phyloP scores from a whole-genome alignment of 2,888 invertebrate species.

The Xiphydria camelus region DNA sequence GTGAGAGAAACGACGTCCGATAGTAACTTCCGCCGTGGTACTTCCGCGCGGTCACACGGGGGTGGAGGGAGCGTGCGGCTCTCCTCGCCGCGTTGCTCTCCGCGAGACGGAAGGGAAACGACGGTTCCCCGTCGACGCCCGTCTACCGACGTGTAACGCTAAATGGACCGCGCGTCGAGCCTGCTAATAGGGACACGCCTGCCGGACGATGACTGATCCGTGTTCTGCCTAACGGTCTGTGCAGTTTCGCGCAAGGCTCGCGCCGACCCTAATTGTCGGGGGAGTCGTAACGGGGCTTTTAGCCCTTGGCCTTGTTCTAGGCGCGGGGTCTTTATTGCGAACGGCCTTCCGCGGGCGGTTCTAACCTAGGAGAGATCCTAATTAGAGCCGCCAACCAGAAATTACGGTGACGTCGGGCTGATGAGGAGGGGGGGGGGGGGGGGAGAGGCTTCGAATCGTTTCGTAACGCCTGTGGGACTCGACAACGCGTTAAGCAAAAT shows the following conservation, averaged over 20 bases:
- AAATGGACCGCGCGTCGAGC: constrained; percentile 23
- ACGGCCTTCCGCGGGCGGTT: no score
- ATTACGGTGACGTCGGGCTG: no score
- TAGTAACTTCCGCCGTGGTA: background rate
- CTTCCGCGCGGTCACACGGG: background rate
- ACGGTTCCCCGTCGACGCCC: background rate
- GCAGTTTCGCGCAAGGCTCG: constrained; percentile 15
- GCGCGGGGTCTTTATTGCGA: no score
- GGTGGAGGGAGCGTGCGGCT: background rate
- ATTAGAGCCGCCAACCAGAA: background rate
- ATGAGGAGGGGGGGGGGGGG: no score
- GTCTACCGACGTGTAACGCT: constrained; percentile 16
- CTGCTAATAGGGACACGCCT: constrained; percentile 22
- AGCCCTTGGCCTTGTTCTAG: no score
- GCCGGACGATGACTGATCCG: constrained; percentile 21
- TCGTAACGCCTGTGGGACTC: no score
- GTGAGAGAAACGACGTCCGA: no score
- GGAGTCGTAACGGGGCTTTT: background rate
- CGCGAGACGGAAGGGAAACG: no score
- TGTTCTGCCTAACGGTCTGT: constrained; percentile 20
- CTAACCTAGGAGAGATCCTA: no score
- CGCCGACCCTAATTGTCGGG: background rate
- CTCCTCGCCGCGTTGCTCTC: background rate
- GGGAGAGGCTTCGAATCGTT: no score
- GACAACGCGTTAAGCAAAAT: no score